Evolutionary conservation across 2,797 vertebrate genomes (phyloP).

Genomic region (Scolopax rusticola): DNA sequence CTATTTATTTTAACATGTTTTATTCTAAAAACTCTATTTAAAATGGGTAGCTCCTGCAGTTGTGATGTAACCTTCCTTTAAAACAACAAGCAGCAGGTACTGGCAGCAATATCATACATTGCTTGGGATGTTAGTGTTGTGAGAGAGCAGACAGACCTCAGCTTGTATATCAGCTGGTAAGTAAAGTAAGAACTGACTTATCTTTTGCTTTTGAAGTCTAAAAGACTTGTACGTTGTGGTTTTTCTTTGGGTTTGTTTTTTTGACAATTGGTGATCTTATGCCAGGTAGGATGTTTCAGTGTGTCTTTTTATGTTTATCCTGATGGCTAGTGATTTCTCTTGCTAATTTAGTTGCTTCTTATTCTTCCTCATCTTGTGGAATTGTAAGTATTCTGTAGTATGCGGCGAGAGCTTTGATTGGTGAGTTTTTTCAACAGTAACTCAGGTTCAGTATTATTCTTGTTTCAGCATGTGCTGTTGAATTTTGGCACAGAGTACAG

Average conservation of each 20-base stretch:
- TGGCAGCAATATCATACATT: neutral
- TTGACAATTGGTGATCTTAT: neutral
- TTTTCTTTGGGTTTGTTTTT: neutral
- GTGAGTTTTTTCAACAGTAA: neutral
- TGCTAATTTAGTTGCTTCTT: neutral
- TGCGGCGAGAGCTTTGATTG: neutral
- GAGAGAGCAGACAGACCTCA: neutral
- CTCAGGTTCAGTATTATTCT: neutral
- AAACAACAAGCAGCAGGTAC: neutral
- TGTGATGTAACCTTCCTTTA: neutral
- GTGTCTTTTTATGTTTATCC: neutral
- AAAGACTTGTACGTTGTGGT: neutral
- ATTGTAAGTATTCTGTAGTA: neutral
- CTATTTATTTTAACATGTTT: neutral
- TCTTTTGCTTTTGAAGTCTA: neutral
- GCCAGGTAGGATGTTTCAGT: neutral
- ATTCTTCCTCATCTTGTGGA: neutral
- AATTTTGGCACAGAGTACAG: neutral
- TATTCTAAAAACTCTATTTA: neutral
- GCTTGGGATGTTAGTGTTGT: neutral
- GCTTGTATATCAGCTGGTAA: neutral
- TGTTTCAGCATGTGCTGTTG: neutral
- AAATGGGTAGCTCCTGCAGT: neutral
- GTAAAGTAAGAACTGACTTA: neutral
- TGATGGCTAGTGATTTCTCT: neutral